Evolutionary conservation across 2,797 vertebrate species (phyloP).

Genomic region (Cirrhinus mrigala): DNA sequence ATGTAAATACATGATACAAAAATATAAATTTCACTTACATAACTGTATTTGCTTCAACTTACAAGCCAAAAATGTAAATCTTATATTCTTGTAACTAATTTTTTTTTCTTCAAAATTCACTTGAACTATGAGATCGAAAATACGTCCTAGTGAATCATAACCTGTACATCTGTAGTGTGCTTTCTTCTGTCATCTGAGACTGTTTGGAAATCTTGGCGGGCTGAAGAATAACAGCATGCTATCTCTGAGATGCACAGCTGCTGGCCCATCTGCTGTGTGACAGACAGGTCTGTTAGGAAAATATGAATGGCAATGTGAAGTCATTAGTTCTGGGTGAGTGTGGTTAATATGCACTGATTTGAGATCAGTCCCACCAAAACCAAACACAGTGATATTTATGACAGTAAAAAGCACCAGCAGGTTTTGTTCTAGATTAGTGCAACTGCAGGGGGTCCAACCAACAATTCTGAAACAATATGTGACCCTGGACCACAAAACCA

Average conservation of each 20-base stretch:
- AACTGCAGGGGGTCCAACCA: background rate
- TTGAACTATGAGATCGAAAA: background rate
- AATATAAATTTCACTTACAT: no score
- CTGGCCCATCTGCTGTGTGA: constrained; percentile 36
- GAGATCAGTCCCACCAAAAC: background rate
- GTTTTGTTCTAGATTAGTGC: background rate
- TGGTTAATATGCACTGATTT: constrained; percentile 14
- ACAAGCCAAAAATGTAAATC: background rate
- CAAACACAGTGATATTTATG: background rate
- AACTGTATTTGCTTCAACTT: background rate
- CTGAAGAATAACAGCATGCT: constrained; percentile 10
- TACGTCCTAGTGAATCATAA: background rate
- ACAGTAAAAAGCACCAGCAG: background rate
- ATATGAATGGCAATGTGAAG: constrained; percentile 3
- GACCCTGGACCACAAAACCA: no score
- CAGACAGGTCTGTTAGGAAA: constrained; percentile 23
- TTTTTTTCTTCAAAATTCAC: background rate
- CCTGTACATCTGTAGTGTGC: background rate
- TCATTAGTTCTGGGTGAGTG: constrained; percentile 20
- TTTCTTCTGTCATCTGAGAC: constrained; percentile 7
- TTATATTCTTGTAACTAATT: background rate
- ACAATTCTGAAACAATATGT: background rate
- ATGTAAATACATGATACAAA: no score
- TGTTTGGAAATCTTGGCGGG: constrained; percentile 26
- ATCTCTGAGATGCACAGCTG: constrained; percentile 32